A percentile compares a stretch with the other conserved stretches of the same genome.
Conservation (phyloP, 2,113 vertebrate genomes). For the Pardalotus punctatus region DNA sequence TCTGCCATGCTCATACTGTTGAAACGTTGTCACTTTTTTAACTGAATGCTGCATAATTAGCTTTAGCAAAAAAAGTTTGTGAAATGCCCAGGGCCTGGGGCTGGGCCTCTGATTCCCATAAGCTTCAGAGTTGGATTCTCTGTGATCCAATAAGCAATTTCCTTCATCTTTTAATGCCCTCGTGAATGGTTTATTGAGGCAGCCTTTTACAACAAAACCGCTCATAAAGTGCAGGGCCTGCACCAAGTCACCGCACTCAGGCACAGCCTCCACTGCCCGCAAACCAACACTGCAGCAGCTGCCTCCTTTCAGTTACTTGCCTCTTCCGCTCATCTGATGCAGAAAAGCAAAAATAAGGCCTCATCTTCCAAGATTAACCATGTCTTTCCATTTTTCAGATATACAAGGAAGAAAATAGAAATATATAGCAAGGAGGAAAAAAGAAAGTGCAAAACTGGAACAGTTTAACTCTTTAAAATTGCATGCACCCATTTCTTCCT, state of each 20-base stretch:
- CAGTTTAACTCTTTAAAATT: neutral
- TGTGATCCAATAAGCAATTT: slow-evolving; percentile 50
- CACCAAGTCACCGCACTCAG: neutral
- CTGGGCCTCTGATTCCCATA: slow-evolving; percentile 16
- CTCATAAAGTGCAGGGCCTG: neutral
- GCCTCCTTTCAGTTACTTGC: neutral
- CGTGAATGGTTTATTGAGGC: slow-evolving; percentile 34
- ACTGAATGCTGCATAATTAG: slow-evolving; percentile 28
- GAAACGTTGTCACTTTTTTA: slow-evolving; percentile 7
- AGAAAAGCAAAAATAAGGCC: neutral
- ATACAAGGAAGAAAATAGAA: neutral
- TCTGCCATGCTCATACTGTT: neutral
- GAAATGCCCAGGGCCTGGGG: slow-evolving; percentile 8
- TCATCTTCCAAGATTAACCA: neutral
- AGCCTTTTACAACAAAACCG: neutral
- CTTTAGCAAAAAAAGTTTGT: slow-evolving; percentile 9
- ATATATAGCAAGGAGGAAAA: neutral
- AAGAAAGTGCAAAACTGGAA: neutral
- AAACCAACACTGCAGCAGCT: neutral
- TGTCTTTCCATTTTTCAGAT: neutral
- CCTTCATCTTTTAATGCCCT: slow-evolving; percentile 56
- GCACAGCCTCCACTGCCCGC: fast-evolving
- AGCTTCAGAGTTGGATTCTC: slow-evolving; percentile 34
- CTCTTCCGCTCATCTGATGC: neutral
- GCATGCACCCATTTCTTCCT: neutral